Percentiles rank a stretch among this genome's conserved stretches.
Conservation (phyloP, 2,888 invertebrate species). For the Drosophila paramelanica region DNA sequence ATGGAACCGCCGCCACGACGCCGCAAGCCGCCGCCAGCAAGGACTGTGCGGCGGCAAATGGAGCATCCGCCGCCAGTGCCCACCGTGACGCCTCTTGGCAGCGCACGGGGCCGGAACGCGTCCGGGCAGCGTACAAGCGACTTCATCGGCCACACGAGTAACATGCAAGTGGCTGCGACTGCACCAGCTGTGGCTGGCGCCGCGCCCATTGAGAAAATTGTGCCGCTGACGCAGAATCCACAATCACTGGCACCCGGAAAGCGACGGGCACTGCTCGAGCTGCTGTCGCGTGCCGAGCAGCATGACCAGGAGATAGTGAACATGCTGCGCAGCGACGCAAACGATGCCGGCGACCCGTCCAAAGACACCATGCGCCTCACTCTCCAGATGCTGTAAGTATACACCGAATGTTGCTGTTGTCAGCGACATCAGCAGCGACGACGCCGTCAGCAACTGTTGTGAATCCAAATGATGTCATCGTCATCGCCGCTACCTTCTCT, state of each 20-base stretch:
- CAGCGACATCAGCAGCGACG: conserved; percentile 19
- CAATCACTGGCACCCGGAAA: conserved; percentile 36
- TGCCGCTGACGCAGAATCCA: conserved; percentile 58
- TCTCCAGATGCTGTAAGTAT: conserved; percentile 64
- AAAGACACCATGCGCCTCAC: conserved; percentile 35
- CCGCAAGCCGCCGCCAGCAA: conserved; percentile 18
- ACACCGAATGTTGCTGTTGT: neutral
- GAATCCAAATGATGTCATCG: conserved; percentile 70
- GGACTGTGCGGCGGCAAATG: conserved; percentile 34
- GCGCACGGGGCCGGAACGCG: conserved; percentile 22
- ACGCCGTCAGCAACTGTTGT: conserved; percentile 14
- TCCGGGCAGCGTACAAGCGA: too few species aligned
- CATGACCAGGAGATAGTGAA: conserved; percentile 48
- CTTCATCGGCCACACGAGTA: neutral
- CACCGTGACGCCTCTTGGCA: conserved; percentile 47
- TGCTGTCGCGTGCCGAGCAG: conserved; percentile 45
- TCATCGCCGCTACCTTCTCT: conserved; percentile 16
- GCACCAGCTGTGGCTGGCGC: too few species aligned
- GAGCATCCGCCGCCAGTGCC: conserved; percentile 53
- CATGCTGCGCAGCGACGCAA: conserved; percentile 27
- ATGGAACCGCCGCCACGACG: conserved; percentile 7
- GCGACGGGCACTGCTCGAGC: conserved; percentile 42
- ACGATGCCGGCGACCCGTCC: conserved; percentile 23
- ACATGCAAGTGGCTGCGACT: neutral
- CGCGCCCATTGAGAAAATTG: neutral